Base-by-base conservation (phyloP, 2,888 invertebrate species). In the Neoaliturus tenellus region DNA sequence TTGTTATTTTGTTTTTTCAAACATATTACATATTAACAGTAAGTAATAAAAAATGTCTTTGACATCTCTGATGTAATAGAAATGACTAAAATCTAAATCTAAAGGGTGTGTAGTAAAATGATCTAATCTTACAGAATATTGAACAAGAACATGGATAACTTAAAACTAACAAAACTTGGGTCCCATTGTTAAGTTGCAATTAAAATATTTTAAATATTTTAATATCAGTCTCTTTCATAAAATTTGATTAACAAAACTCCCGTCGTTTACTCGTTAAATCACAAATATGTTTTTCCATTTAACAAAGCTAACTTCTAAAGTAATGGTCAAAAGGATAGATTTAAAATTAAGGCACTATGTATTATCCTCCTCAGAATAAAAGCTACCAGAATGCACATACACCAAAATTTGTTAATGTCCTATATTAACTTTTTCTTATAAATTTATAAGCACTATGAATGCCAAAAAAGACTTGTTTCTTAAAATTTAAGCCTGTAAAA, bases 351-450 rank as follows among this genome's bases (percentile, higher is more conserved):
- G 62, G 62, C 62, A 62, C 62, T 28, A 62, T 62, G 31, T 31
- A 62, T 25, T 62, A 28, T 62, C 62, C 62, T 62, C 62, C 62
- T 62, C 62, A 62, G 62, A 62, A 62, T 31, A 28, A 28, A 62
- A 62, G 62, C 20, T 62, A 62, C 62, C 62, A 62, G 62, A 62
- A 62, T 62, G 62, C 62, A 51, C 17, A 17, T 48, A n/a, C n/a
- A n/a, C n/a, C n/a, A n/a, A n/a, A n/a, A n/a, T n/a, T n/a, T n/a
- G n/a, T n/a, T n/a, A n/a, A n/a, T n/a, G n/a, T n/a, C n/a, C n/a
- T n/a, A n/a, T n/a, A n/a, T n/a, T n/a, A n/a, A n/a, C n/a, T n/a
- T n/a, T n/a, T n/a, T n/a, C n/a, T n/a, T n/a, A n/a, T n/a, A n/a
- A n/a, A n/a, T n/a, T n/a, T n/a, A n/a, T n/a, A n/a, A n/a, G n/a